Base-by-base conservation (phyloP, 2,888 invertebrate species). In the Fragum fragum region DNA sequence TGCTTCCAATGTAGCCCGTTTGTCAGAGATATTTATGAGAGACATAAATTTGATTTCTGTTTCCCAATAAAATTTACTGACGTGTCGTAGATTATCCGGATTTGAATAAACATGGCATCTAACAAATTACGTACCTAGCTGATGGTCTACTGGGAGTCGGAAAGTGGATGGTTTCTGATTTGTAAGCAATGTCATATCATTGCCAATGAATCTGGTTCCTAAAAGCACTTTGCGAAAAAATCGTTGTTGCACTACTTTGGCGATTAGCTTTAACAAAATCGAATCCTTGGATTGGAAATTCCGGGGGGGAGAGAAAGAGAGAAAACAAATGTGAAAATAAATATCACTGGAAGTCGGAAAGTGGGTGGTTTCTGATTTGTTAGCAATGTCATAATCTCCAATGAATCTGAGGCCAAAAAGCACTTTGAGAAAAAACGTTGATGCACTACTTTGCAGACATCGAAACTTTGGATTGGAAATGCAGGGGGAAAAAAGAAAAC, bases 21-120 rank as follows among this genome's bases (percentile, higher is more conserved):
- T 42, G 66, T 42, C 66, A 66, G 42, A 23, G 16, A 66, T 66
- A 42, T 66, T 66, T 42, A 66, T 23, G 66, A 42, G 39, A 26
- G 42, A 42, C 29, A 66, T 66, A 66, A 66, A 66, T 66, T 42
- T 66, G 66, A 66, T 66, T 66, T 42, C 66, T 66, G 26, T 21
- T 21, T 28, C 21, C 66, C 14, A 36, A 39, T 66, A 66, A 66
- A 66, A 66, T 18, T 23, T 21, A 42, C 5, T 42, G 42, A 29
- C 42, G 5, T 9, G 36, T 66, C 66, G 21, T 66, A 66, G 66
- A 66, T 66, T 23, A 42, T 66, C 23, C 42, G n/a, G 66, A 66
- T 66, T 66, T 66, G 18, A 42, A 66, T 66, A 26, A 42, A 39
- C 26, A 42, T 66, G 66, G 42, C 42, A 21, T 66, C 23, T n/a